Percentiles rank a stretch among this genome's conserved stretches.
These are phyloP conservation scores for Scalopus aquaticus DNA, from an alignment of 2,113 vertebrate genomes.

Conservation along the genomic window DNA sequence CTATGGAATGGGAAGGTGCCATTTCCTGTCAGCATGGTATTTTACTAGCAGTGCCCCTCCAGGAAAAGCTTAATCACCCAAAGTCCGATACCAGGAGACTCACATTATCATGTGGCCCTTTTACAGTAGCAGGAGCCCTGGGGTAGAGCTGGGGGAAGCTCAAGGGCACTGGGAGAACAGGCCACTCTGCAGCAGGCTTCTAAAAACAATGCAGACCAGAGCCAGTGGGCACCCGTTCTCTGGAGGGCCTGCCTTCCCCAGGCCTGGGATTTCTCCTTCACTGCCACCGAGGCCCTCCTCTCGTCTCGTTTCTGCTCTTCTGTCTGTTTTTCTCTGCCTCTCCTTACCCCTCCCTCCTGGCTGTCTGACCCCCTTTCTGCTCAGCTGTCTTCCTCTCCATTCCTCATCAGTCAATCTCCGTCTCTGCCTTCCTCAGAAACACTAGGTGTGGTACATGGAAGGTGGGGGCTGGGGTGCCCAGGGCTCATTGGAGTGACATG, in stretches of 20 bases:
- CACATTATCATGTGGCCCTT: neutral
- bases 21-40: neutral
- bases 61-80: neutral
- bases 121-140: neutral
- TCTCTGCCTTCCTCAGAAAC: slow-evolving; percentile 48
- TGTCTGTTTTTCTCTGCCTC: slow-evolving; percentile 15
- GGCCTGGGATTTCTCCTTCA: slow-evolving; percentile 4
- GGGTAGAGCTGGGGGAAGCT: neutral
- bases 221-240: neutral
- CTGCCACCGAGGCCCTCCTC: neutral
- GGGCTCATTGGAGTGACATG: slow-evolving; percentile 34
- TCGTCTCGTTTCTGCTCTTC: neutral
- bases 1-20: neutral
- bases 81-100: neutral
- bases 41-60: neutral
- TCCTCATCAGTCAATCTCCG: slow-evolving; percentile 40
- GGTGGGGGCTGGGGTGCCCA: slow-evolving; percentile 14
- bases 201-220: neutral
- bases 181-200: neutral
- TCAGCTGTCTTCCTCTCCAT: slow-evolving; percentile 24
- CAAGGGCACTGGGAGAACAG: neutral
- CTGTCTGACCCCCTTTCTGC: neutral
- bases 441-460: neutral
- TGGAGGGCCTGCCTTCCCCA: neutral
- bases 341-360: neutral